Base-by-base conservation (phyloP, 1,140 invertebrate genomes). In the Apis florea region DNA sequence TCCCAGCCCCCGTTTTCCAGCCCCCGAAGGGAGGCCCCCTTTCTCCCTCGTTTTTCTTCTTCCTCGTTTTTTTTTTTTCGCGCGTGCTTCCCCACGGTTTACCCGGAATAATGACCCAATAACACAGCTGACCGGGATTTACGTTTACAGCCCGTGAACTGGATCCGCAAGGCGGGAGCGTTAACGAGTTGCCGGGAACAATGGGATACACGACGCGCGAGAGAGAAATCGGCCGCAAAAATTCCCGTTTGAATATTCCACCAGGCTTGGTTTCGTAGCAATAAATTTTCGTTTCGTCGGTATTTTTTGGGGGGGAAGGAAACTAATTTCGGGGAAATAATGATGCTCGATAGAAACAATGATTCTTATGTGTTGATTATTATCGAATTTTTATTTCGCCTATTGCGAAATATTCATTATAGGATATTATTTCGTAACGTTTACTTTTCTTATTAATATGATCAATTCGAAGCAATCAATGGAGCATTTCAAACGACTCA, bases 51-150 rank as follows among this genome's bases (percentile, higher is more conserved):
- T 53, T 81, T 72, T 67, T 73, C 78, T 73, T 80, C 51, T 80
- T 73, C 69, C 78, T 80, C 78, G 40, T 69, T 70, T 59, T 76
- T 31, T 67, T 78, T 69, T 51, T 40, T n/a, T 31, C 26, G 63
- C 64, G 19, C 64, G 53, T 61, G 63, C 53, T 75, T 75, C 79
- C 79, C 63, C 71, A 75, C 79, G 79, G 79, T 75, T 81, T 75
- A 53, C 79, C 79, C 79, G 79, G 79, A 81, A 81, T 81, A 81
- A 81, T 81, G 71, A 81, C 79, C 79, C 79, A 81, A 81, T 75
- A 81, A 81, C 24, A 81, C 79, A 81, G 79, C 79, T 81, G 79
- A 81, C 79, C 79, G 79, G 79, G 79, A 75, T 81, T 81, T 75
- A 67, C 79, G 79, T 81, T 81, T 54, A 75, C 79, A 67, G 79